Percentiles rank a stretch among this genome's conserved stretches.
Evolutionary conservation across 2,113 vertebrate species (phyloP).

Genomic region (Paramisgurnus dabryanus): DNA sequence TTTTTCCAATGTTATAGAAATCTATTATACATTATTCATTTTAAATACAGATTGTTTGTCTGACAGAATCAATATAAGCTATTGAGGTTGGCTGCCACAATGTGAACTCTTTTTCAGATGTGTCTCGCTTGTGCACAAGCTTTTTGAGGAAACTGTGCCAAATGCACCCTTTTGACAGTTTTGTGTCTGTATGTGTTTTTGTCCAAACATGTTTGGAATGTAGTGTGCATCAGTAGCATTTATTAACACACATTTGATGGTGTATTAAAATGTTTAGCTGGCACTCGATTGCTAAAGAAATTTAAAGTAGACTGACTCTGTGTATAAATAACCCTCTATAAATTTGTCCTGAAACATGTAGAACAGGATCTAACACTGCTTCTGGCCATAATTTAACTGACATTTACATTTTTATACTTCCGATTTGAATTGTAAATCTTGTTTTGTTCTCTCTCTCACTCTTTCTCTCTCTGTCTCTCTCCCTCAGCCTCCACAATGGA

Average conservation of each 20-base stretch:
- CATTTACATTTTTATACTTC: not conserved
- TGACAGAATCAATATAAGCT: not conserved
- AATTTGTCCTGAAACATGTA: too few relatives aligned
- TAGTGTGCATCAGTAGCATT: not conserved
- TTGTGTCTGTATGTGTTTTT: not conserved
- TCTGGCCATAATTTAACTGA: not conserved
- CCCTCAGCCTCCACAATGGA: conserved; percentile 64
- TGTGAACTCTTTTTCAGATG: not conserved
- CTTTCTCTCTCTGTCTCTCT: not conserved
- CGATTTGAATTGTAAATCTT: not conserved
- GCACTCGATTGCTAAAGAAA: too few relatives aligned
- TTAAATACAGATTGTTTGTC: too few relatives aligned
- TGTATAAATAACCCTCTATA: too few relatives aligned
- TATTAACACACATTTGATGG: not conserved
- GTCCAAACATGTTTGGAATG: not conserved
- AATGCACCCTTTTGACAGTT: not conserved
- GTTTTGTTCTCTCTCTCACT: conserved; percentile 40
- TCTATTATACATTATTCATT: not conserved
- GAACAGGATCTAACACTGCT: too few relatives aligned
- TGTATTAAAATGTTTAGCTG: conserved; percentile 4
- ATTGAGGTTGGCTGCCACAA: not conserved
- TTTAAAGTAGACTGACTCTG: too few relatives aligned
- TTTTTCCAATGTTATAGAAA: not conserved
- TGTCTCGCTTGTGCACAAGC: not conserved
- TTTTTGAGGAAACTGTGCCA: not conserved